Base-by-base conservation (phyloP, 2,888 invertebrate species). In the Cephus nigrinus region DNA sequence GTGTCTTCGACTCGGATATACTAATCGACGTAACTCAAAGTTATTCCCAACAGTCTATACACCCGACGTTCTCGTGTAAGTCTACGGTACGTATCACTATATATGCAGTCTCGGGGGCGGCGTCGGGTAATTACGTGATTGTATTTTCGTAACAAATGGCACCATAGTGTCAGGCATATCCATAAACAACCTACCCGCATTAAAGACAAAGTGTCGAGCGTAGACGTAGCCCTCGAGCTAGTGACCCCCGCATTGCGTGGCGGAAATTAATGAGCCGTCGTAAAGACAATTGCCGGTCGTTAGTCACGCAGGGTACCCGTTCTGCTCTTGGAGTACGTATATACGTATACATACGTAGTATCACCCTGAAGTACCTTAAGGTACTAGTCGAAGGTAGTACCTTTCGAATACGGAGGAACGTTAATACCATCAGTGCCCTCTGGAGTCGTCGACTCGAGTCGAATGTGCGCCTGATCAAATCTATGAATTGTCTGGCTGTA, bases 261-360 rank as follows among this genome's bases (percentile, higher is more conserved):
- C 81, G 82, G 81, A 84, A 85, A 86, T 84, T 85, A 86, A 86
- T 84, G 85, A 83, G 82, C 84, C 83, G 83, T 84, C 86, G 82
- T 83, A 84, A 85, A 85, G 85, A 86, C 86, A 86, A 86, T 86
- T 85, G 85, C 84, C 82, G 82, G 83, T 84, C 86, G 83, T 86
- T 86, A 86, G 85, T 86, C 86, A 85, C 83, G 81, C 82, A 81
- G 78, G 73, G 80, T 82, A 81, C 81, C 69, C 69, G 69, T 30
- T 69, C 69, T 69, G 30, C 69, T 69, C 30, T 30, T 35, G 3
- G 35, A 32, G 32, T 69, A 31, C 35, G 40, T 68, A 69, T 55
- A 31, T 33, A 77, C 35, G 35, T 15, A 40, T 78, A 69, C 40
- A 78, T 33, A 40, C 40, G 72, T 40, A 74, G 31, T 35, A 35